These are phyloP conservation scores for Tetragonula carbonaria DNA, from an alignment of 2,888 invertebrate species.

Conservation along the genomic window DNA sequence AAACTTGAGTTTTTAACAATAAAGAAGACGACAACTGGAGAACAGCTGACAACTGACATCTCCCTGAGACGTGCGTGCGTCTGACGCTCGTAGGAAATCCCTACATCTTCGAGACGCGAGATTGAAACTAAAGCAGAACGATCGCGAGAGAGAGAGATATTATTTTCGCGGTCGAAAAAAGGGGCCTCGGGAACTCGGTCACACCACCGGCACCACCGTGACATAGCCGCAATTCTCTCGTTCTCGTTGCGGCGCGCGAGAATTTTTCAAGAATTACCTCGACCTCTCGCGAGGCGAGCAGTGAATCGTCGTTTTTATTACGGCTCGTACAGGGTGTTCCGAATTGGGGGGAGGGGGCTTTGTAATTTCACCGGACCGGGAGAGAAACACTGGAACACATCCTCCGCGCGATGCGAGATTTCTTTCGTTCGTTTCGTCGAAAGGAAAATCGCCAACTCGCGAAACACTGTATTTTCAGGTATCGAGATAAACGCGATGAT, in stretches of 20 bases:
- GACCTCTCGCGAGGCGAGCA: conserved; percentile 15
- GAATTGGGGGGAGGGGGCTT: background rate
- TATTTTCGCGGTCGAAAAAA: conserved; percentile 26
- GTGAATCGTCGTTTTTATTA: conserved; percentile 22
- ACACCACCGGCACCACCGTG: conserved; percentile 25
- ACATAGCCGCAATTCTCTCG: conserved; percentile 20
- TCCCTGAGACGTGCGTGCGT: too few species aligned
- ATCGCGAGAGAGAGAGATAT: conserved; percentile 28
- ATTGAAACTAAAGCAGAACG: conserved; percentile 55
- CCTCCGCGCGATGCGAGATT: background rate
- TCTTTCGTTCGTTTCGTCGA: background rate
- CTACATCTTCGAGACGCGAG: background rate
- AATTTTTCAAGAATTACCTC: conserved; percentile 26
- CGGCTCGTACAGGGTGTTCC: conserved; percentile 5
- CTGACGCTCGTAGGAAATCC: too few species aligned
- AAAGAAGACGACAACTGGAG: too few species aligned
- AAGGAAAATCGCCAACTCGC: too few species aligned
- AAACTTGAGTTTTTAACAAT: too few species aligned
- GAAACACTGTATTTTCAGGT: too few species aligned
- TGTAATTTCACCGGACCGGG: conserved; percentile 7
- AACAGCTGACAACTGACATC: too few species aligned
- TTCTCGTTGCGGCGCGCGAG: background rate
- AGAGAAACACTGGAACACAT: background rate
- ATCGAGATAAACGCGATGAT: too few species aligned
- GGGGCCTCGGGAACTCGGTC: conserved; percentile 45